Evolutionary conservation across 1,140 invertebrate genomes (phyloP), one percentile per base, ranked within the genome.

Genomic region (Polypedilum pembai): DNA sequence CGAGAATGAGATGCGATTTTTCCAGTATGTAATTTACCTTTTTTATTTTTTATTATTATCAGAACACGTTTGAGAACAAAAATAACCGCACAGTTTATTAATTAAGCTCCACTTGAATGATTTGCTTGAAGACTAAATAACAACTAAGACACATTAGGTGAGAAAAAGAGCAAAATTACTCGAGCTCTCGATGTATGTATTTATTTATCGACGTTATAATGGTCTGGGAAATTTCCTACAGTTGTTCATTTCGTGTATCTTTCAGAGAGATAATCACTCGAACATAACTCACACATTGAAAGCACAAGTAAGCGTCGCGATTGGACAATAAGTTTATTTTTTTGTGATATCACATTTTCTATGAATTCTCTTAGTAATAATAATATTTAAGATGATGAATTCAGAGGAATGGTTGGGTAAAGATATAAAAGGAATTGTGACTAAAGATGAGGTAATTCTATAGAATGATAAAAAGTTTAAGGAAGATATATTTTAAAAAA

Each of bases 21-120:
- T 12, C 4, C n/a, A n/a, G n/a, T n/a, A 56, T 12, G n/a, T 12
- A 56, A 3, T 15, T 45, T 12, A 45, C 41, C 15, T 56, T 56
- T 56, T 56, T 56, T 15, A n/a, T 56, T 56, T 3, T n/a, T 56
- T 56, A 4, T 56, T 56, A 15, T 56, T 8, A n/a, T 56, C 45
- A 56, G 24, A 33, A 33, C 24, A 33, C 24, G 24, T 33, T 33
- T 33, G 24, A 33, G 24, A 33, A 33, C 45, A 56, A 56, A 15
- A 56, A n/a, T 45, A 56, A 56, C n/a, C 45, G n/a, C 45, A n/a
- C 7, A 56, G 45, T n/a, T 56, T n/a, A n/a, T n/a, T 56, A 56
- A 56, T n/a, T 33, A 56, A n/a, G 45, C 12, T 45, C 15, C 4
- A n/a, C n/a, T 12, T 56, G 45, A 56, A 56, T 56, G 45, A n/a